These are phyloP conservation scores for Aquatica leii DNA, from an alignment of 2,888 invertebrate species.

Conservation along the genomic window DNA sequence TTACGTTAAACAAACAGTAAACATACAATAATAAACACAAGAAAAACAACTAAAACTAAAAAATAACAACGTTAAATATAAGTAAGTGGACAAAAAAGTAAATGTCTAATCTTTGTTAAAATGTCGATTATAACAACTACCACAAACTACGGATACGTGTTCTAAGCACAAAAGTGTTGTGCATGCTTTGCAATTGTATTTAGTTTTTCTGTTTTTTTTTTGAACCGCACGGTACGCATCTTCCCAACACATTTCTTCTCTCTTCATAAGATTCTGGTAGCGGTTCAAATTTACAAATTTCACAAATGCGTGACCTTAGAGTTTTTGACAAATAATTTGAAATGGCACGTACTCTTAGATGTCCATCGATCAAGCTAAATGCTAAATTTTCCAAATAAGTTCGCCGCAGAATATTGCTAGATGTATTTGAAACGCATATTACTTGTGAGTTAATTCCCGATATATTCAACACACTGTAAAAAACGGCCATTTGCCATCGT, in stretches of 20 bases:
- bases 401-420: not conserved
- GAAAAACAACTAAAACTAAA: no score
- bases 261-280: not conserved
- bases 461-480: slow-evolving; percentile 1
- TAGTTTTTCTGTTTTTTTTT: slow-evolving; percentile 6
- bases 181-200: slow-evolving; percentile 5
- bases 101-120: no score
- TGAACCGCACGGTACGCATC: slow-evolving; percentile 1
- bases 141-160: no score
- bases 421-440: no score
- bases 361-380: not conserved
- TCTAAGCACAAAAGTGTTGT: no score
- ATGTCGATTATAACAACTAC: no score
- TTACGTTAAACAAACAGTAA: no score
- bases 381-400: slow-evolving; percentile 7
- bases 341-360: not conserved
- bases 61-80: no score
- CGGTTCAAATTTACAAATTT: not conserved
- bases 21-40: no score
- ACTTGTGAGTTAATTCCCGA: slow-evolving; percentile 1
- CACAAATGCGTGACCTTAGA: not conserved
- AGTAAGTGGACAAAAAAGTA: no score
- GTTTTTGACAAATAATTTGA: not conserved
- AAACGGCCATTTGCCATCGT: not conserved
- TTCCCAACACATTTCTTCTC: not conserved